Percentiles rank a stretch among this genome's conserved stretches.
phyloP scores from a whole-genome alignment of 1,140 invertebrate genomes.

The Eulimnadia texana region DNA sequence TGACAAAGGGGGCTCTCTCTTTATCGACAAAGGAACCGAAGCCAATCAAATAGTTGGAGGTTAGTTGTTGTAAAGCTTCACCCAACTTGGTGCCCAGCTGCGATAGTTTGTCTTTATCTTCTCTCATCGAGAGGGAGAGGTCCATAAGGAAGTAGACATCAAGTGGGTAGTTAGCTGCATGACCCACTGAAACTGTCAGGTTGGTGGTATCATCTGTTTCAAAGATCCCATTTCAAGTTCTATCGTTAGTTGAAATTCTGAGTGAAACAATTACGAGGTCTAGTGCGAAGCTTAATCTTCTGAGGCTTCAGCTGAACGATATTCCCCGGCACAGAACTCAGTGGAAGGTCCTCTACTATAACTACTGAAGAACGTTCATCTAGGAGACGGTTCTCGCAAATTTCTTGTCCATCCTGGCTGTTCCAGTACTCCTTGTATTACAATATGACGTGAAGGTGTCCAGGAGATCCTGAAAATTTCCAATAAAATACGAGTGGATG shows the following conservation, averaged over 20 bases:
- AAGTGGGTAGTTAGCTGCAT: constrained; percentile 44
- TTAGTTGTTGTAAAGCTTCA: constrained; percentile 12
- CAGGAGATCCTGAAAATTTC: too few relatives aligned
- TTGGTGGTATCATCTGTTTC: background rate
- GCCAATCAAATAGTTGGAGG: constrained; percentile 13
- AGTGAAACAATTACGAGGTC: background rate
- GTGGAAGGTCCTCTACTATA: background rate
- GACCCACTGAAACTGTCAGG: constrained; percentile 20
- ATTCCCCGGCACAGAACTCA: background rate
- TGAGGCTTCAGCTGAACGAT: background rate
- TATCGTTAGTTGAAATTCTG: background rate
- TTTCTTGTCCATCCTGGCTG: background rate
- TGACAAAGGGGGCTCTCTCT: constrained; percentile 11
- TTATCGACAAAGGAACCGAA: constrained; percentile 19
- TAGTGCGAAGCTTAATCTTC: background rate
- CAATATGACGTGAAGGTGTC: background rate
- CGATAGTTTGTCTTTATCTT: constrained; percentile 52
- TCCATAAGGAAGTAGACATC: constrained; percentile 52
- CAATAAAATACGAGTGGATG: too few relatives aligned
- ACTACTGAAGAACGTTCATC: background rate
- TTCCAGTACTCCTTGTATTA: background rate
- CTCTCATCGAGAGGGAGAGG: constrained; percentile 45
- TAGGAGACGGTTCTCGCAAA: background rate
- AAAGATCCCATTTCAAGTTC: background rate
- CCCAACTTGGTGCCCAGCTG: constrained; percentile 21